phyloP scores from a whole-genome alignment of 2,113 vertebrate genomes.

The Corapipo altera region DNA sequence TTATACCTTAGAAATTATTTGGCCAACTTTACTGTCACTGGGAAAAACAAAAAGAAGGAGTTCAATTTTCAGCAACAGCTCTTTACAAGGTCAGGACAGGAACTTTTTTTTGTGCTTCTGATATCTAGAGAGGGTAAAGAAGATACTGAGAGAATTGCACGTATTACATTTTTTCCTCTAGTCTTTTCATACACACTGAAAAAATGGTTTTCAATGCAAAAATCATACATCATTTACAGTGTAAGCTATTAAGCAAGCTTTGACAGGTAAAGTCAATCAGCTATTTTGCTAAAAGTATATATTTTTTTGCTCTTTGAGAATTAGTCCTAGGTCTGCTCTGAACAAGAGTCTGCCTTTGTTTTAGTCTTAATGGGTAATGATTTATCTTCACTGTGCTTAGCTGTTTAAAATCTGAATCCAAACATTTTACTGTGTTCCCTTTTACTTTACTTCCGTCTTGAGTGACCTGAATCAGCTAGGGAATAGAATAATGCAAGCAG shows the following conservation, averaged over 20 bases:
- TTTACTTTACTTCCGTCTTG: neutral
- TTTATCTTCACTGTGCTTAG: neutral
- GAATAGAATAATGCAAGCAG: neutral
- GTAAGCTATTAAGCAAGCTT: neutral
- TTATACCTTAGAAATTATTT: neutral
- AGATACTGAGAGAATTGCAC: neutral
- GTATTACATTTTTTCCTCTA: neutral
- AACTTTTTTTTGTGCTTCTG: neutral
- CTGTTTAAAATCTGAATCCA: neutral
- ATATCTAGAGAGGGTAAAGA: neutral
- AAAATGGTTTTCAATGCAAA: neutral
- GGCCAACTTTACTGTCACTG: neutral
- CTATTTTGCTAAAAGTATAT: neutral
- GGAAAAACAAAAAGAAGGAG: neutral
- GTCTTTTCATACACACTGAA: neutral
- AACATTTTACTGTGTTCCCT: neutral
- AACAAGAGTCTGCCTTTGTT: neutral
- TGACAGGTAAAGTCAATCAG: neutral
- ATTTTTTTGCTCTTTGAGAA: neutral
- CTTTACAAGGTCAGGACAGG: neutral
- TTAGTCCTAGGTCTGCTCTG: neutral
- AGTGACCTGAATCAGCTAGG: neutral
- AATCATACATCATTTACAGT: neutral
- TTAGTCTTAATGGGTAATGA: neutral
- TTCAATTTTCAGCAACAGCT: neutral